Base-by-base conservation (phyloP, 2,888 invertebrate species). In the Tipula unca region DNA sequence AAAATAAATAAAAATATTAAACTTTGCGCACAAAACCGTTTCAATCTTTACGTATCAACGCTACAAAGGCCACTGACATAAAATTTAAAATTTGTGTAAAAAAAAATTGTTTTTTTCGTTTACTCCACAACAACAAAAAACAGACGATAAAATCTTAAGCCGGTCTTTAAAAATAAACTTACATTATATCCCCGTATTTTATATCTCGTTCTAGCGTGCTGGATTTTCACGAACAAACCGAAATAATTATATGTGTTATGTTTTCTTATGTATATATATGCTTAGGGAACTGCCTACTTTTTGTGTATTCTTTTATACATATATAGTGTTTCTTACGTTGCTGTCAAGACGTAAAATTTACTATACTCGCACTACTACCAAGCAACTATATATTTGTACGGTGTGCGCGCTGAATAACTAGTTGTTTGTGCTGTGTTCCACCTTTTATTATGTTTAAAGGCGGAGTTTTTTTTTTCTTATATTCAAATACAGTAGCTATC, bases 61-160 rank as follows among this genome's bases (percentile, higher is more conserved):
- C 86, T 85, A 86, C 86, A 86, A 86, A 87, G 86, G 86, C 87
- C 87, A 86, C 87, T 87, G 86, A 87, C 86, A 86, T 85, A 85
- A 25, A 42, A 35, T 39, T 85, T 36, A 14, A 85, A 36, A 36
- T 39, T 85, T 85, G 6, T 85, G 42, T 39, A 39, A 25, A 35
- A 83, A 83, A 32, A 32, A 36, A n/a, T 35, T 1, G 5, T 82
- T 84, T 17, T 25, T 36, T 85, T 85, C 84, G 35, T 83, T 32
- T 83, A 35, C 83, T n/a, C 83, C 17, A n/a, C n/a, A 83, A 83
- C 83, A 69, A 69, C 69, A 25, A 69, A 69, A n/a, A n/a, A n/a
- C n/a, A n/a, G n/a, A 25, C 69, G 69, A 69, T 69, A 13, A 17
- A 54, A 69, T 69, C 69, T 69, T 69, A 69, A 69, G 25, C 69